phyloP scores from a whole-genome alignment of 2,797 vertebrate species.

The Apodemus agrarius region DNA sequence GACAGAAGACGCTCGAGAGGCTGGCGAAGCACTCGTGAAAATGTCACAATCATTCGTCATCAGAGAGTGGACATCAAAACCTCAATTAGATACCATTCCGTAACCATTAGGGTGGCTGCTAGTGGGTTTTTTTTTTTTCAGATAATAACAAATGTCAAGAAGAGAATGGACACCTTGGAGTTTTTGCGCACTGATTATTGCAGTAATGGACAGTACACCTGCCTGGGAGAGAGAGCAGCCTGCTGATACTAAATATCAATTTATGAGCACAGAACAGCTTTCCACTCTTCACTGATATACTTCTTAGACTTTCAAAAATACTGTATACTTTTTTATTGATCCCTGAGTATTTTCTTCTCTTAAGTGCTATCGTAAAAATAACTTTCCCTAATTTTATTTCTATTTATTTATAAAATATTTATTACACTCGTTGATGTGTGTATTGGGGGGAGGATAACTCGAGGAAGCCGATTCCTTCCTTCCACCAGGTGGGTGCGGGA shows the following conservation, averaged over 20 bases:
- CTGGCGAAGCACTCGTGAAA: neutral
- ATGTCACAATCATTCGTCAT: neutral
- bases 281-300: neutral
- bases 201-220: neutral
- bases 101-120: neutral
- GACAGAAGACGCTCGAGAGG: neutral
- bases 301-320: conserved; percentile 24
- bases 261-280: neutral
- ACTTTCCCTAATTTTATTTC: conserved; percentile 37
- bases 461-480: neutral
- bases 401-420: neutral
- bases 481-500: too few relatives aligned
- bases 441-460: neutral
- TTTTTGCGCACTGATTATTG: neutral
- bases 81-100: neutral
- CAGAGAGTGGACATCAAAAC: neutral
- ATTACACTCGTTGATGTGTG: neutral
- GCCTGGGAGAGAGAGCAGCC: neutral
- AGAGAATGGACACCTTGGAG: neutral
- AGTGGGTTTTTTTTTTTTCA: neutral
- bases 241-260: neutral
- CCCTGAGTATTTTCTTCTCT: conserved; percentile 19
- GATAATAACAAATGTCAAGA: neutral
- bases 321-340: conserved; percentile 25
- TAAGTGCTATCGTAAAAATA: conserved; percentile 10